Evolutionary conservation across 2,113 vertebrate genomes (phyloP), one percentile per base, ranked within the genome.

Genomic region (Mobula hypostoma): DNA sequence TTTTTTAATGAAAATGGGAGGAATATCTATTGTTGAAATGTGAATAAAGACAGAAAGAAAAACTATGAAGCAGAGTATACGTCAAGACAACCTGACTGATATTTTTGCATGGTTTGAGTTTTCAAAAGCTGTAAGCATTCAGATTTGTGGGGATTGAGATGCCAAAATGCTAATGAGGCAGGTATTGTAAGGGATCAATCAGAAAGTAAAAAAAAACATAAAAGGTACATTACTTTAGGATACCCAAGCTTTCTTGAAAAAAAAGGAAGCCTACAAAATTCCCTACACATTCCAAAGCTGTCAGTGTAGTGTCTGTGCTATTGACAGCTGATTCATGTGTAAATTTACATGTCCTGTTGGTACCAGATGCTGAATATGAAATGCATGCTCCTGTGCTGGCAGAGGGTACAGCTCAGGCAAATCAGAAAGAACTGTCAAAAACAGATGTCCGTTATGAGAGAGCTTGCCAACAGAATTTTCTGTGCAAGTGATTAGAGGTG

Each of bases 291-390:
- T 97, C 96, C 96, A 96, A 96, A 98, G 97, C 95, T 97, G 97
- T 98, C 97, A 96, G 95, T 0, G 95, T 97, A 94, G 97, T 98
- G 98, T 98, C 97, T 98, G 97, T 96, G 97, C 96, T 97, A 97
- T 97, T 98, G 98, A 98, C 98, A 98, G 98, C 97, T 98, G 98
- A 99, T 98, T 98, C 98, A 98, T 98, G 98, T 98, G 97, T 97
- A 97, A 98, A 99, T 99, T 98, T 98, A 97, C 97, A 97, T 97
- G 96, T 97, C 97, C 97, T 97, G 96, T 96, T 95, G 95, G 97
- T 97, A 97, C 97, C 98, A 98, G 97, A 97, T 98, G 97, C 96
- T 94, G 97, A 97, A 97, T 97, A 97, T 98, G 98, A 98, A 98
- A 97, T 96, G 97, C 97, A 96, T 97, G 97, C 97, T 97, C 96